A percentile compares a stretch with the other conserved stretches of the same genome.
These are phyloP conservation scores for Pollimyrus isidori DNA, from an alignment of 2,113 vertebrate genomes.

Conservation along the genomic window DNA sequence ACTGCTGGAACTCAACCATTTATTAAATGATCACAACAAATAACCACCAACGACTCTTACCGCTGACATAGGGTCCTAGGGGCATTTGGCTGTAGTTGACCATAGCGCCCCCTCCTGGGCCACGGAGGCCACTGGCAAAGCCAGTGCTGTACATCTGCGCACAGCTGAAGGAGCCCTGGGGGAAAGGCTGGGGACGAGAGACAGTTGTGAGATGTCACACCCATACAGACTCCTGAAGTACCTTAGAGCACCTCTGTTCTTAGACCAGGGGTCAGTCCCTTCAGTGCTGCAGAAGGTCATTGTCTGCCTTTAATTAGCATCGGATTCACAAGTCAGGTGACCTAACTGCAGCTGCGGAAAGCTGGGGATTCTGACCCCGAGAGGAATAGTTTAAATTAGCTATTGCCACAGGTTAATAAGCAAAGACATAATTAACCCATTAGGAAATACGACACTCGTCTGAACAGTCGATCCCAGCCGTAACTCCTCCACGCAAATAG, in stretches of 20 bases:
- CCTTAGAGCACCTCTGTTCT: not conserved
- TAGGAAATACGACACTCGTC: not conserved
- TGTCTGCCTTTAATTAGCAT: not conserved
- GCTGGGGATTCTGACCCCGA: not conserved
- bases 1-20: not conserved
- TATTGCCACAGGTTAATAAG: not conserved
- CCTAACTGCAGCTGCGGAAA: not conserved
- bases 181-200: slow-evolving; percentile 52
- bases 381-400: not conserved
- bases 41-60: slow-evolving; percentile 51
- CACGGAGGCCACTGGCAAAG: slow-evolving; percentile 81
- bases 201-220: not conserved
- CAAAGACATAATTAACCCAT: not conserved
- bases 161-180: slow-evolving; percentile 77
- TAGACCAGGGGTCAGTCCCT: not conserved
- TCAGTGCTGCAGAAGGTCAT: not conserved
- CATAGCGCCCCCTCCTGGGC: slow-evolving; percentile 78
- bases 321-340: not conserved
- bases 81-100: slow-evolving; percentile 99
- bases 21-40: not conserved
- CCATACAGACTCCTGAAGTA: not conserved
- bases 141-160: slow-evolving; percentile 85
- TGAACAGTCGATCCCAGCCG: not conserved
- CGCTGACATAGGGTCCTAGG: slow-evolving; percentile 89
- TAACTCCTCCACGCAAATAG: not conserved